Conservation (phyloP, 1,140 invertebrate genomes). For the Caenorhabditis remanei region DNA sequence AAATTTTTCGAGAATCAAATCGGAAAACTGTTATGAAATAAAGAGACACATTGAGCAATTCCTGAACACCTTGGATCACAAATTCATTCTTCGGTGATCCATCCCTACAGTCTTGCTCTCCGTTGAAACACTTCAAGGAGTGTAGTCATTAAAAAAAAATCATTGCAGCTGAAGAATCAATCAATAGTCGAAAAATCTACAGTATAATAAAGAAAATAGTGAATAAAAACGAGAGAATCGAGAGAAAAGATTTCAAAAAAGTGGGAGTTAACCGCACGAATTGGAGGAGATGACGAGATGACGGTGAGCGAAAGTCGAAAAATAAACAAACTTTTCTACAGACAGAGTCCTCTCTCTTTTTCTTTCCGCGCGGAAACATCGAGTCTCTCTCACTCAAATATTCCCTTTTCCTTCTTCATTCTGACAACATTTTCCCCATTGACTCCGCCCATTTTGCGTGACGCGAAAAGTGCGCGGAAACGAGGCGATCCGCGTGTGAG, state of each 20-base stretch:
- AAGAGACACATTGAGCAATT: too few relatives aligned
- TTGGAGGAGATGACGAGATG: constrained; percentile 38
- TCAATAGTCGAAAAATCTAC: constrained; percentile 10
- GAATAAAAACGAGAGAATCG: not conserved
- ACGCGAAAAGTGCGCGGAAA: constrained; percentile 55
- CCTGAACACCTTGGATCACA: too few relatives aligned
- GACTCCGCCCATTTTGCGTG: constrained; percentile 42
- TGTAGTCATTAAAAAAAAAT: not conserved
- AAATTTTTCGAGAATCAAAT: too few relatives aligned
- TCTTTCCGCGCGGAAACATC: constrained; percentile 47
- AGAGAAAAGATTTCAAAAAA: constrained; percentile 53
- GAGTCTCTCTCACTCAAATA: not conserved
- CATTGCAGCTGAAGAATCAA: not conserved
- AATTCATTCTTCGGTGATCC: too few relatives aligned
- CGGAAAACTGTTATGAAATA: too few relatives aligned
- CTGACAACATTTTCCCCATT: not conserved
- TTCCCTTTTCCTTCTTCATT: constrained; percentile 1
- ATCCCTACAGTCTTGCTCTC: too few relatives aligned
- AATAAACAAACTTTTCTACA: constrained; percentile 49
- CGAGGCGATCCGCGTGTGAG: constrained; percentile 51
- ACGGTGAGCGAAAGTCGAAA: constrained; percentile 53
- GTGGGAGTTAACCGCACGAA: constrained; percentile 30
- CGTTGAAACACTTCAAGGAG: not conserved
- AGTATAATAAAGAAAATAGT: not conserved
- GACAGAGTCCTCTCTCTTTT: constrained; percentile 6